Evolutionary conservation across 2,888 invertebrate species (phyloP).

Genomic region (Noctua pronuba): DNA sequence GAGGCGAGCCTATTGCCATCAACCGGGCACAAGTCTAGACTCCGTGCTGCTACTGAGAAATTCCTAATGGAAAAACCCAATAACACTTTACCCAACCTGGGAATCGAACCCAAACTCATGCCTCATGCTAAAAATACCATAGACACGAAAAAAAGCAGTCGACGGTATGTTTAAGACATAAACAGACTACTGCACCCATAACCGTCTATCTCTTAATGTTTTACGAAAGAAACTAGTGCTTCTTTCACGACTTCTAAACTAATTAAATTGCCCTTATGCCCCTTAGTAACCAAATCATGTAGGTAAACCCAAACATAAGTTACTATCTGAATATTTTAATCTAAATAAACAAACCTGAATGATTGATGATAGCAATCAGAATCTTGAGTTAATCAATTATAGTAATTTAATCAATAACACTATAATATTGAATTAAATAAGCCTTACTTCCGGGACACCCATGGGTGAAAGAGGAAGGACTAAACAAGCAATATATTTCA

Average conservation of each 20-base stretch:
- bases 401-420: slow-evolving; percentile 9
- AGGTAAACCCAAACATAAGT: not conserved
- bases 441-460: not conserved
- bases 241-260: not conserved
- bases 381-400: not conserved
- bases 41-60: too few species aligned
- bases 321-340: slow-evolving; percentile 14
- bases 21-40: too few species aligned
- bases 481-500: slow-evolving; percentile 5
- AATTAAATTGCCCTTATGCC: too few species aligned
- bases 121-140: too few species aligned
- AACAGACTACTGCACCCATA: not conserved
- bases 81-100: too few species aligned
- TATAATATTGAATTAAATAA: not conserved
- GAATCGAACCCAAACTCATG: too few species aligned
- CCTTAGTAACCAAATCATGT: slow-evolving; percentile 13
- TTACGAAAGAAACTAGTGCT: not conserved
- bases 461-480: not conserved
- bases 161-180: not conserved
- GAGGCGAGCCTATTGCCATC: too few species aligned
- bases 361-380: not conserved
- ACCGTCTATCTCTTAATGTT: not conserved
- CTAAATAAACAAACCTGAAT: slow-evolving; percentile 13
- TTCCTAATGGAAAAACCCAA: too few species aligned
- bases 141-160: not conserved